Percentiles rank a stretch among this genome's conserved stretches.
Conservation (phyloP, 2,797 vertebrate genomes). For the Cynopterus sphinx region DNA sequence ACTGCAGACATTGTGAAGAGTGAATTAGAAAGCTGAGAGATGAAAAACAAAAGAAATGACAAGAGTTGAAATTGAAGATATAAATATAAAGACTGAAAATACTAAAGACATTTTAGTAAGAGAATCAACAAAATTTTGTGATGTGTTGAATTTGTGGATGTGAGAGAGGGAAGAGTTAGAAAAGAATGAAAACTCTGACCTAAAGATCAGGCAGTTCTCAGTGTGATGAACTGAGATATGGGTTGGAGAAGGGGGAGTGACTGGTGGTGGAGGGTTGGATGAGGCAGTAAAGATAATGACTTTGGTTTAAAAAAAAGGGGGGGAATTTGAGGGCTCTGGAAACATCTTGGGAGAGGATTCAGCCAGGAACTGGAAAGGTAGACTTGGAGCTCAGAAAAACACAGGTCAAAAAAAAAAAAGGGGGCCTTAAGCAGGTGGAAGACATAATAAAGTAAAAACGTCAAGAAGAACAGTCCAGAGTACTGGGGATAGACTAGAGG, state of each 20-base stretch:
- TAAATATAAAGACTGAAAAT: background rate
- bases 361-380: background rate
- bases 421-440: background rate
- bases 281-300: background rate
- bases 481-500: no score
- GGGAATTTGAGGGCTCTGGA: no score
- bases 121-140: background rate
- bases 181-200: background rate
- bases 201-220: rapidly evolving
- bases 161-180: background rate
- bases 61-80: background rate
- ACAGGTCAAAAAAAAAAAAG: background rate
- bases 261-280: no score
- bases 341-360: background rate
- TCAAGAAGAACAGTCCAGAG: background rate
- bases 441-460: background rate
- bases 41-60: background rate
- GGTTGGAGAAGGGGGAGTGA: background rate
- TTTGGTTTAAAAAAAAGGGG: background rate
- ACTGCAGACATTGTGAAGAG: background rate
- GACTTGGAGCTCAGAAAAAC: background rate
- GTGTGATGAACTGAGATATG: background rate
- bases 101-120: background rate
- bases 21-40: background rate
- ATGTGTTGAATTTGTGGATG: background rate